Conservation (phyloP, 2,797 vertebrate genomes). For the Sebastes hubbsi region DNA sequence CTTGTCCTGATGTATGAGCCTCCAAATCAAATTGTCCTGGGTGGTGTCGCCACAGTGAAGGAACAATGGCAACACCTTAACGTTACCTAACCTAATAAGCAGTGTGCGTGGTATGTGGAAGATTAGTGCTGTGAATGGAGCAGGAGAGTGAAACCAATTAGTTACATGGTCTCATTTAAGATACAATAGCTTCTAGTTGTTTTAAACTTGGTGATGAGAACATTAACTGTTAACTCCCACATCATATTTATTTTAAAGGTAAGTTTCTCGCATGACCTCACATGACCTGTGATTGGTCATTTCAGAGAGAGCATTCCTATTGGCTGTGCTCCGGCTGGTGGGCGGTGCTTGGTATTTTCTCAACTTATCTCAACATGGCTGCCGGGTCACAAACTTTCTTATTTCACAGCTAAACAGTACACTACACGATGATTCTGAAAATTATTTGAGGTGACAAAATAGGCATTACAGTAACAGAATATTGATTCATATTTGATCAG, state of each 20-base stretch:
- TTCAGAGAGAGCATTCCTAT: too few species aligned
- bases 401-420: too few species aligned
- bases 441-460: too few species aligned
- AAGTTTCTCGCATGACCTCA: neutral
- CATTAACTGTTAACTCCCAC: neutral
- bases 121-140: slow-evolving; percentile 25
- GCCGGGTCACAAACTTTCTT: too few species aligned
- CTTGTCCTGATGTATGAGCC: slow-evolving; percentile 49
- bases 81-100: neutral
- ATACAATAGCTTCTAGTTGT: neutral
- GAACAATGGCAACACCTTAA: slow-evolving; percentile 49
- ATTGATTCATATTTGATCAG: too few species aligned
- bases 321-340: too few species aligned
- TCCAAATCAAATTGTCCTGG: slow-evolving; percentile 50
- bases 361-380: too few species aligned
- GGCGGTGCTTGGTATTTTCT: too few species aligned
- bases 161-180: neutral
- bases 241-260: neutral
- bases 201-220: neutral
- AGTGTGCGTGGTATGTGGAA: neutral
- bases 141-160: slow-evolving; percentile 9
- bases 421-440: too few species aligned
- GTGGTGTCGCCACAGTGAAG: slow-evolving; percentile 38
- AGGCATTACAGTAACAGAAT: too few species aligned
- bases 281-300: too few species aligned